A percentile compares a stretch with the other conserved stretches of the same genome.
Evolutionary conservation across 2,888 invertebrate species (phyloP).

Genomic region (Epinotia bilunana): DNA sequence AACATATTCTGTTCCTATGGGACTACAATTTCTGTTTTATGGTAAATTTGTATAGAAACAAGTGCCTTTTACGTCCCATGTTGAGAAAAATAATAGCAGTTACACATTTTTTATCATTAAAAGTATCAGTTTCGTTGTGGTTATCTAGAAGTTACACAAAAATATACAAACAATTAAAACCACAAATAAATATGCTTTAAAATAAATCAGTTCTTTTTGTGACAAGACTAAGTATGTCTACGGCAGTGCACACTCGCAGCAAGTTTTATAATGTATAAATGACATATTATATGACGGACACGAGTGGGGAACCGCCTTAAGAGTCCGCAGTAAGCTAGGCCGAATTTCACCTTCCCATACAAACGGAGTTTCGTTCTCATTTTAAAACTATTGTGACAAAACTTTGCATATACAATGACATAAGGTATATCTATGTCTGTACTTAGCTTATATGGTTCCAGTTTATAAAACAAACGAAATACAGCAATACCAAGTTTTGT

Average conservation of each 20-base stretch:
- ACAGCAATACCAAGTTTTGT: no score
- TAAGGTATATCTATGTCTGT: no score
- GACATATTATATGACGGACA: not conserved
- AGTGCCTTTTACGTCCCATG: constrained; percentile 4
- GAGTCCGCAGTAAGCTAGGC: no score
- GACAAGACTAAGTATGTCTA: constrained; percentile 36
- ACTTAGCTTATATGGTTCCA: no score
- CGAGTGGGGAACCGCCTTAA: not conserved
- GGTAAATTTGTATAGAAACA: not conserved
- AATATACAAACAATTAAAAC: constrained; percentile 54
- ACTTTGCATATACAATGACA: no score
- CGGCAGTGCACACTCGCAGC: not conserved
- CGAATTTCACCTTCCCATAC: no score
- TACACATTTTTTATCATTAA: constrained; percentile 7
- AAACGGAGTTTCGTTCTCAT: no score
- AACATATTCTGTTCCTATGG: not conserved
- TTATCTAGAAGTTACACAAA: constrained; percentile 53
- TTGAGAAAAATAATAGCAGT: constrained; percentile 3
- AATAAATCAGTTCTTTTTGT: constrained; percentile 60
- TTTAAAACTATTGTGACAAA: no score
- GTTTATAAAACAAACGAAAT: no score
- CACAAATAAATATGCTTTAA: constrained; percentile 51
- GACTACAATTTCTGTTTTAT: not conserved
- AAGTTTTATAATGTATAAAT: not conserved
- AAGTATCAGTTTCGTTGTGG: constrained; percentile 42